A percentile compares a stretch with the other conserved stretches of the same genome.
Conservation (phyloP, 2,888 invertebrate species). For the Eueremaeus valkanovi region DNA sequence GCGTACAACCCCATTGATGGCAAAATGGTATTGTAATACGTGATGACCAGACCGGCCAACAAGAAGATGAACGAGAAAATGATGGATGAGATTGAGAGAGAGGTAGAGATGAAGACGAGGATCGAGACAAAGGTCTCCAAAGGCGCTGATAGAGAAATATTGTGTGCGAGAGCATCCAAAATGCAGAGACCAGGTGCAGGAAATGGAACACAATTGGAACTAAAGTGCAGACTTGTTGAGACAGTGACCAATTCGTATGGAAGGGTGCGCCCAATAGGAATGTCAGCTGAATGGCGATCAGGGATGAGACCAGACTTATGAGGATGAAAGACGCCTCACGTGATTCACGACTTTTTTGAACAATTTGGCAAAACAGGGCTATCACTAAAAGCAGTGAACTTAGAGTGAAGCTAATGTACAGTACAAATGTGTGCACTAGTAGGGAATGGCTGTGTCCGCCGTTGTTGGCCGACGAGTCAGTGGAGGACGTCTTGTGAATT, state of each 20-base stretch:
- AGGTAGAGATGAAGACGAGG: slow-evolving; percentile 31
- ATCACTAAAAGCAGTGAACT: slow-evolving; percentile 37
- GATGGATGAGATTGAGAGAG: slow-evolving; percentile 11
- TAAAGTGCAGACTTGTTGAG: slow-evolving; percentile 60
- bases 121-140: slow-evolving; percentile 56
- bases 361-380: slow-evolving; percentile 36
- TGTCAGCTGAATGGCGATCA: slow-evolving; percentile 47
- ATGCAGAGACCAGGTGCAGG: slow-evolving; percentile 64
- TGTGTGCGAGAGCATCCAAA: slow-evolving; percentile 66
- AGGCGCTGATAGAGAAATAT: slow-evolving; percentile 53
- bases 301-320: slow-evolving; percentile 46
- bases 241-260: not conserved
- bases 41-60: not conserved
- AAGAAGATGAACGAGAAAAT: not conserved
- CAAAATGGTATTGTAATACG: not conserved
- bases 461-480: not conserved
- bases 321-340: slow-evolving; percentile 47
- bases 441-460: slow-evolving; percentile 24
- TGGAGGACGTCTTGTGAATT: slow-evolving; percentile 22
- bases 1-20: slow-evolving; percentile 36
- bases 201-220: slow-evolving; percentile 67
- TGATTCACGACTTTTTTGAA: slow-evolving; percentile 24
- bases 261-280: slow-evolving; percentile 46
- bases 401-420: slow-evolving; percentile 34
- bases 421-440: slow-evolving; percentile 27